These are phyloP conservation scores for Pogonognathellus flavescens DNA, from an alignment of 1,140 invertebrate genomes.

Conservation along the genomic window DNA sequence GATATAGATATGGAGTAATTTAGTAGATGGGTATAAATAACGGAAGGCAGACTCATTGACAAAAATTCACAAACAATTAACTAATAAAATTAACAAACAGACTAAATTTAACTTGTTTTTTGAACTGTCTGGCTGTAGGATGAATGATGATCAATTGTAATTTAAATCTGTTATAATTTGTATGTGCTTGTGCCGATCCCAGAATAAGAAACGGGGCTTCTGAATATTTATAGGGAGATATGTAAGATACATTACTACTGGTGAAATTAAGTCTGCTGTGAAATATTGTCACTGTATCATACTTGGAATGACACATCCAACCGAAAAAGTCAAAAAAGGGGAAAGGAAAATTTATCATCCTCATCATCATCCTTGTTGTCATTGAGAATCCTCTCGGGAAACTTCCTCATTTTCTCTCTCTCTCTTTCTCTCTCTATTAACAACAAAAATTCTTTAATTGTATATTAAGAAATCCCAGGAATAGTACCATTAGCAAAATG, in stretches of 20 bases:
- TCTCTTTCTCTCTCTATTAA: constrained; percentile 9
- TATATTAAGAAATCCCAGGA: not conserved
- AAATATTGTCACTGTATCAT: not conserved
- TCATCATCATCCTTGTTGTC: constrained; percentile 2
- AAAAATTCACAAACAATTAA: too few species aligned
- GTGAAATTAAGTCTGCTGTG: not conserved
- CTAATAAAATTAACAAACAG: too few species aligned
- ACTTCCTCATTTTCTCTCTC: constrained; percentile 16
- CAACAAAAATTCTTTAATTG: constrained; percentile 21
- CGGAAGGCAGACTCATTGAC: too few species aligned
- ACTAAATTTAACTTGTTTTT: too few species aligned
- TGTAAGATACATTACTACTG: not conserved
- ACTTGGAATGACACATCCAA: not conserved
- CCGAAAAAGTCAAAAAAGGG: constrained; percentile 41
- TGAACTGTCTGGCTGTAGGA: too few species aligned
- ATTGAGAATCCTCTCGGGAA: constrained; percentile 34
- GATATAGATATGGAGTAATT: too few species aligned
- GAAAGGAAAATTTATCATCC: constrained; percentile 14
- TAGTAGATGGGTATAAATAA: too few species aligned
- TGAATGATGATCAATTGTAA: too few species aligned
- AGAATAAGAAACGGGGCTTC: not conserved
- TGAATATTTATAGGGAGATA: not conserved
- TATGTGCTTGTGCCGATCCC: not conserved
- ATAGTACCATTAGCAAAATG: not conserved
- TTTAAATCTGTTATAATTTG: too few species aligned